Evolutionary conservation across 2,888 invertebrate species (phyloP), one percentile per base, ranked within the genome.

Genomic region (Acrobasis repandana): DNA sequence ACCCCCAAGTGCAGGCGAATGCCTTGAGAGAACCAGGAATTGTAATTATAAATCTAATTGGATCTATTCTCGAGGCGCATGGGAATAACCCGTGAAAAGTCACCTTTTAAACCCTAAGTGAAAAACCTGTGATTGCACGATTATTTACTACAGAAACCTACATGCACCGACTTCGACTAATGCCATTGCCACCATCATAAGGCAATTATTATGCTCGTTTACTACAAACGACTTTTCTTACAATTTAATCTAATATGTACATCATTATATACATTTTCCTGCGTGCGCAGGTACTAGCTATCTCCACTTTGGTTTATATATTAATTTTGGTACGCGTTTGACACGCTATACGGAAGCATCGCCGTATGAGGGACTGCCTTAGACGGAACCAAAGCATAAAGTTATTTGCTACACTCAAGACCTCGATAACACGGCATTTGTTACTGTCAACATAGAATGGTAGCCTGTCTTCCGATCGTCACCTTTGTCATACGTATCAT

Each of bases 211-310:
- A 38, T 46, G 38, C 43, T 46, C 38, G 58, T 61, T 54, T 15
- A 49, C 58, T 50, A 69, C 68, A 65, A 74, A 74, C 65, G 64
- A 69, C 72, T 69, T 72, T 74, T 77, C 78, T 75, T 74, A 65
- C 62, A 64, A 71, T 63, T 67, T 61, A 70, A 58, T 65, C 72
- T 75, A 75, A 80, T 64, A 63, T 51, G 38, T 28, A 58, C 60
- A 48, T n/a, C 33, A 66, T 59, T 63, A 64, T 69, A 68, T 68
- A 72, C 64, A 66, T 63, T 60, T 63, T 64, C 65, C 68, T 67
- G 67, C 71, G 61, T 63, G 61, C 66, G 66, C 68, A 73, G 76
- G 75, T 77, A 79, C 80, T 78, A 77, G 73, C 75, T 75, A 80
- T 77, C 73, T 75, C 70, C 69, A 72, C 79, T 76, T 75, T 76